These are phyloP conservation scores for Bufotes viridis DNA, from an alignment of 2,797 vertebrate species.

Conservation along the genomic window DNA sequence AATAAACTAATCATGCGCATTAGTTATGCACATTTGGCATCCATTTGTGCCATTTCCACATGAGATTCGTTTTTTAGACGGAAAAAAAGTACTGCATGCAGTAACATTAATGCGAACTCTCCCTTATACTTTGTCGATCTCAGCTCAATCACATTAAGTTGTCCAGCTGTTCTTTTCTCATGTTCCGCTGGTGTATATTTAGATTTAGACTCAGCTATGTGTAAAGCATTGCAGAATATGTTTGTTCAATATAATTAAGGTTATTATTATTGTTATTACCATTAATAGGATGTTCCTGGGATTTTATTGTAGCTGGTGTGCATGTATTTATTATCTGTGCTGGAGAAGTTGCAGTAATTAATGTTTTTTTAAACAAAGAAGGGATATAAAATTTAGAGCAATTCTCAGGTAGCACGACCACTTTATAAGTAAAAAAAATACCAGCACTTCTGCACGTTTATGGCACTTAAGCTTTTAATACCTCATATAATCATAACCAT, in stretches of 20 bases:
- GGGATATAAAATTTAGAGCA: not conserved
- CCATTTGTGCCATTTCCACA: no score
- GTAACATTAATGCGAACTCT: no score
- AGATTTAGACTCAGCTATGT: not conserved
- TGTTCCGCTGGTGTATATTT: no score
- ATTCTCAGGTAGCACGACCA: not conserved
- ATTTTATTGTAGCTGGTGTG: not conserved
- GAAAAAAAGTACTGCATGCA: no score
- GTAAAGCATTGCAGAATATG: not conserved
- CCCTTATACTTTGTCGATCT: no score
- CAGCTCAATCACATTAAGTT: no score
- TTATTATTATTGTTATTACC: not conserved
- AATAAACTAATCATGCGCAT: no score
- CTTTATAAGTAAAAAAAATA: conserved; percentile 14
- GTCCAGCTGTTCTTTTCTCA: no score
- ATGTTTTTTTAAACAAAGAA: conserved; percentile 10
- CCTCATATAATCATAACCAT: conserved; percentile 6
- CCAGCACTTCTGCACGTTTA: not conserved
- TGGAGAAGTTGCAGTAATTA: not conserved
- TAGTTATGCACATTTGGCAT: no score
- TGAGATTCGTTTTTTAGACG: no score
- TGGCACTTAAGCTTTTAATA: not conserved
- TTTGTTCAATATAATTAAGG: not conserved
- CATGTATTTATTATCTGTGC: not conserved
- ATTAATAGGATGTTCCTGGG: not conserved